phyloP scores from a whole-genome alignment of 2,113 vertebrate genomes.

The Tricholaema leucomelas region DNA sequence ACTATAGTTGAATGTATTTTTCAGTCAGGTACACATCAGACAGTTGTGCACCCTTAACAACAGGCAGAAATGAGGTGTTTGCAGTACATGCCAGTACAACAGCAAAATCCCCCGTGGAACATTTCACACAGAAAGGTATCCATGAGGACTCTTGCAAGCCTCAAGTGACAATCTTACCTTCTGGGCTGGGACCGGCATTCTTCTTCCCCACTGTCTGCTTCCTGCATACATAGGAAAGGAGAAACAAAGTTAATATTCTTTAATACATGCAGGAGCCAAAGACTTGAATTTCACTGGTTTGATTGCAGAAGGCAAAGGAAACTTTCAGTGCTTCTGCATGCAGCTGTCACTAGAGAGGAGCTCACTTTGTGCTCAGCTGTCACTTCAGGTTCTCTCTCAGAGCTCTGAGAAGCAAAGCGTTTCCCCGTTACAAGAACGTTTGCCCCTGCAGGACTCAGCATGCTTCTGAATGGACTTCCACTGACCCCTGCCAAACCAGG shows the following conservation, averaged over 20 bases:
- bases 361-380: conserved; percentile 32
- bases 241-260: conserved; percentile 34
- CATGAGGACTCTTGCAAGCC: not conserved
- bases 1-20: not conserved
- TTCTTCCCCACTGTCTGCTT: conserved; percentile 94
- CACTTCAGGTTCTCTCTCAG: not conserved
- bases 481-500: not conserved
- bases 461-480: not conserved
- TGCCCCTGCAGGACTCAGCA: not conserved
- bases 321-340: not conserved
- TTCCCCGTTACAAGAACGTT: not conserved
- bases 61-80: not conserved
- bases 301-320: not conserved
- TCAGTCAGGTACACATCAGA: not conserved
- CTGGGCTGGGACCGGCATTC: conserved; percentile 90
- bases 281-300: not conserved
- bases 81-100: not conserved
- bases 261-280: not conserved
- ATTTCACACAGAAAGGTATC: not conserved
- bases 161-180: conserved; percentile 80
- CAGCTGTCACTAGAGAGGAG: conserved; percentile 25
- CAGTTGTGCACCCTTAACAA: not conserved
- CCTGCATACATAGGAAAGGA: conserved; percentile 74
- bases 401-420: not conserved
- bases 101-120: not conserved